A percentile compares a stretch with the other conserved stretches of the same genome.
Conservation (phyloP, 2,888 invertebrate genomes). For the Heliconius charithonia region DNA sequence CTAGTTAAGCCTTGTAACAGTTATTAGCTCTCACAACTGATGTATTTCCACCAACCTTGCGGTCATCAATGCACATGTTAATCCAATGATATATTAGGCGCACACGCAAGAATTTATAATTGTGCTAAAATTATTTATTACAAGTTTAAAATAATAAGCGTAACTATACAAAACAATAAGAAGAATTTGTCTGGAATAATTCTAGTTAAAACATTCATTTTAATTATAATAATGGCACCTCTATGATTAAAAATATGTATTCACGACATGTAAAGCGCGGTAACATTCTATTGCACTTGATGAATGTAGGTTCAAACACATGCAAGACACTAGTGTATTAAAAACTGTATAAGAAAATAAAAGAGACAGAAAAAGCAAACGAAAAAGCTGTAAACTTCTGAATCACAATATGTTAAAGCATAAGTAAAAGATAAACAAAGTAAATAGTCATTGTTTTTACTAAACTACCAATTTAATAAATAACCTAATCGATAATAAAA, state of each 20-base stretch:
- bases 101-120: slow-evolving; percentile 26
- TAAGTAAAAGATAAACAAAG: neutral
- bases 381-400: neutral
- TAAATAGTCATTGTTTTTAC: neutral
- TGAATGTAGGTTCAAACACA: neutral
- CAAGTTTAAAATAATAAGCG: neutral
- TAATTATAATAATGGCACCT: neutral
- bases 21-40: slow-evolving; percentile 27
- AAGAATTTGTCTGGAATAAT: neutral
- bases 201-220: neutral
- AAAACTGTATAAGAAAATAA: neutral
- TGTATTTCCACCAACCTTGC: slow-evolving; percentile 33
- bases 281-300: neutral
- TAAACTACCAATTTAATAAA: neutral
- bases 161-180: neutral
- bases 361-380: neutral
- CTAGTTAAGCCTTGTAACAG: slow-evolving; percentile 28
- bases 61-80: slow-evolving; percentile 31
- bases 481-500: neutral
- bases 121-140: neutral
- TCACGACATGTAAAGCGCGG: neutral
- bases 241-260: neutral
- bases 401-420: neutral
- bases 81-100: slow-evolving; percentile 31
- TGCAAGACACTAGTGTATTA: neutral